Conservation (phyloP, 2,797 vertebrate genomes). For the Benthosema pterotum region DNA sequence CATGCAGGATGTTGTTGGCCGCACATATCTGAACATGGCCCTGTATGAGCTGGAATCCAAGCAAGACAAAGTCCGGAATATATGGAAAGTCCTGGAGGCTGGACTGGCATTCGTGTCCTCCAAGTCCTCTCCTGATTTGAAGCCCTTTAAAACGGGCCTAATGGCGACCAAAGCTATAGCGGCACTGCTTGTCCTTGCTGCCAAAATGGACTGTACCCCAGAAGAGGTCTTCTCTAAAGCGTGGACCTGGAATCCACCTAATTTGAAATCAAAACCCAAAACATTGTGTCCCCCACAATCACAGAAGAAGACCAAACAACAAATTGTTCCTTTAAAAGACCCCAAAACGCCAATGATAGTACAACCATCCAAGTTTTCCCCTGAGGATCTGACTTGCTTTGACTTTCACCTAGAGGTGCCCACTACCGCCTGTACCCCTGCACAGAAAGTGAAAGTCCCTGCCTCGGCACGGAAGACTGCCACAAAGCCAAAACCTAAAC, state of each 20-base stretch:
- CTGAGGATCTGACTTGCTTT: too few relatives aligned
- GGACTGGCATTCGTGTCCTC: conserved; percentile 80
- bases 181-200: conserved; percentile 69
- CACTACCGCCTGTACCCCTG: too few relatives aligned
- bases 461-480: too few relatives aligned
- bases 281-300: conserved; percentile 1
- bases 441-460: too few relatives aligned
- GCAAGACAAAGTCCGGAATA: conserved; percentile 53
- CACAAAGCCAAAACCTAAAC: too few relatives aligned
- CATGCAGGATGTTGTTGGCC: conserved; percentile 80
- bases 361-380: conserved; percentile 9
- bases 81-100: conserved; percentile 80
- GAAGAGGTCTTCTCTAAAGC: conserved; percentile 76
- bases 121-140: conserved; percentile 63
- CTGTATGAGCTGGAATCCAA: conserved; percentile 65
- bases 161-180: conserved; percentile 79
- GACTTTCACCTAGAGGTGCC: too few relatives aligned
- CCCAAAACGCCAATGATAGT: conserved; percentile 58
- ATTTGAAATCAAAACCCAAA: conserved; percentile 51
- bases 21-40: conserved; percentile 79
- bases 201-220: conserved; percentile 57
- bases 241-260: conserved; percentile 81
- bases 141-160: conserved; percentile 79
- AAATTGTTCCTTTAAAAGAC: conserved; percentile 9
- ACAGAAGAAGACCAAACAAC: conserved; percentile 66